Evolutionary conservation across 2,888 invertebrate species (phyloP), one percentile per base, ranked within the genome.

Genomic region (Mythimna ferrago): DNA sequence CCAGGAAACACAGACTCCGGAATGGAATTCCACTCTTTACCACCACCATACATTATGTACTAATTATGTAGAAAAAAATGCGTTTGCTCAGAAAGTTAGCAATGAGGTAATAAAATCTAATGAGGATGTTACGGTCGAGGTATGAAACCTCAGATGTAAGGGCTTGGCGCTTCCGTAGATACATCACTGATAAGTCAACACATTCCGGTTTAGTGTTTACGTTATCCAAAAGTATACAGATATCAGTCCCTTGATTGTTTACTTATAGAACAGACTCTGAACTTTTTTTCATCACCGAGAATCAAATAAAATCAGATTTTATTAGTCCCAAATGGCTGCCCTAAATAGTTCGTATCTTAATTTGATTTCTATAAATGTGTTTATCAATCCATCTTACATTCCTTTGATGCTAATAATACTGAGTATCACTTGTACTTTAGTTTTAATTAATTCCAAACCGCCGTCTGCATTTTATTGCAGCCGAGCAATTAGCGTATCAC

Each of bases 391-490:
- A 5, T 66, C 44, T 60, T 70, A 32, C 56, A 66, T 61, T 41
- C 38, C 62, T 57, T 6, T 10, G 32, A 64, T 78, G 64, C 57
- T 77, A 65, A 71, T 56, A 62, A 58, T 76, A 64, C 21, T 11
- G 6, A 63, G 67, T 71, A 74, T 66, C n/a, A 62, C 53, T 53
- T 51, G 61, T 58, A 60, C 51, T 62, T 60, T n/a, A 68, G 26
- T 35, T 81, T 66, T 66, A 76, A 84, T 84, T 64, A 66, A 81
- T 73, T 61, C 61, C 58, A 3, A 63, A 41, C 66, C 56, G 57
- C 48, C 56, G 32, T 69, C 78, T 82, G 71, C 82, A 81, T 63
- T 82, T 81, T 64, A 84, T 81, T 81, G 69, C 81, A 80, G 62
- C 72, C 64, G 44, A 60, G 56, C 58, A 64, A 79, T 77, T 81